These are phyloP conservation scores for Macropis europaea DNA, from an alignment of 2,888 invertebrate species.

Conservation along the genomic window DNA sequence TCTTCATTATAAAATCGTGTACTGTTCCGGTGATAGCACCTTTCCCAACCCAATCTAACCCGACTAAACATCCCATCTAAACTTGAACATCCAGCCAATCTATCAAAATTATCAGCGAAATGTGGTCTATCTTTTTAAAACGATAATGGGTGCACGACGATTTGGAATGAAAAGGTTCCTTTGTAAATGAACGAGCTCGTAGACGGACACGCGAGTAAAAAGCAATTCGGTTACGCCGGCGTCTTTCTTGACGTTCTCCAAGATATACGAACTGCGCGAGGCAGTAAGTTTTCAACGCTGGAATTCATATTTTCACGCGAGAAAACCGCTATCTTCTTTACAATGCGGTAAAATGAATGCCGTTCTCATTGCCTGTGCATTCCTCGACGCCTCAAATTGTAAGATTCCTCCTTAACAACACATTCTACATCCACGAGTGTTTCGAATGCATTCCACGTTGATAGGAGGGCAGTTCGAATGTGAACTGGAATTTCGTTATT, in stretches of 20 bases:
- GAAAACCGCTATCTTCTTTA: slow-evolving; percentile 24
- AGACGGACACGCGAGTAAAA: not conserved
- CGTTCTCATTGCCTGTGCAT: slow-evolving; percentile 14
- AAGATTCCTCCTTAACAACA: not conserved
- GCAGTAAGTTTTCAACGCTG: slow-evolving; percentile 24
- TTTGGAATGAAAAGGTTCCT: too few species aligned
- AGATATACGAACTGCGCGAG: slow-evolving; percentile 16
- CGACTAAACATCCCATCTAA: too few species aligned
- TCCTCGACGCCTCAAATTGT: slow-evolving; percentile 10
- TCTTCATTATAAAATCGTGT: too few species aligned
- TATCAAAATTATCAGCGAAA: too few species aligned
- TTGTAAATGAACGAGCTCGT: too few species aligned
- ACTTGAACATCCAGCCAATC: too few species aligned
- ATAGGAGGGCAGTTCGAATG: not conserved
- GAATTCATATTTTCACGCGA: slow-evolving; percentile 30
- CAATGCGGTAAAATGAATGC: slow-evolving; percentile 33
- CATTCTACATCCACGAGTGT: too few species aligned
- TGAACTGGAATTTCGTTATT: too few species aligned
- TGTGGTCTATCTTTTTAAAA: too few species aligned
- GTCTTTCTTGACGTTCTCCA: not conserved
- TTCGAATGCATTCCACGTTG: not conserved
- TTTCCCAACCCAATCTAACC: too few species aligned
- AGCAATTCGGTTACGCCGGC: not conserved
- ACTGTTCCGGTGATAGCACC: too few species aligned
- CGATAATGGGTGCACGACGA: too few species aligned